These are phyloP conservation scores for Polylopha cassiicola DNA, from an alignment of 2,888 invertebrate genomes.

Conservation along the genomic window DNA sequence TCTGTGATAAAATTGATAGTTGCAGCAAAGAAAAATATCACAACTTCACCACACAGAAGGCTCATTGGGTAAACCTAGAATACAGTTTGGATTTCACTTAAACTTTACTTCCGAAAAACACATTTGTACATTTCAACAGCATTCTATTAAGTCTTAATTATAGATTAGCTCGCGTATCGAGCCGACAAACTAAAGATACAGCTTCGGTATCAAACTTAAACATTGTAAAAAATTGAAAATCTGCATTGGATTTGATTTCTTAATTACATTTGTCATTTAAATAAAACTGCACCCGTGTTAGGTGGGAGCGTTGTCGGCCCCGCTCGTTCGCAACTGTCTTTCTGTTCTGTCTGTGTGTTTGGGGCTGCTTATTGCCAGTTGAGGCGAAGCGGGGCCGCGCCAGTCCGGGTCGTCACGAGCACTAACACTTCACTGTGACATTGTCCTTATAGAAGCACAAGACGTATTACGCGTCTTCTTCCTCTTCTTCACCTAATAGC, in stretches of 20 bases:
- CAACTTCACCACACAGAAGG: slow-evolving; percentile 69
- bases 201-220: slow-evolving; percentile 69
- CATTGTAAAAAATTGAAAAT: slow-evolving; percentile 64
- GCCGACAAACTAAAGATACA: slow-evolving; percentile 61
- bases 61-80: slow-evolving; percentile 67
- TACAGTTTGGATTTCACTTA: slow-evolving; percentile 71
- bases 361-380: slow-evolving; percentile 49
- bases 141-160: slow-evolving; percentile 73
- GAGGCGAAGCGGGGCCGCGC: slow-evolving; percentile 71
- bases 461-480: slow-evolving; percentile 76
- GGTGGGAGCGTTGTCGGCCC: slow-evolving; percentile 71
- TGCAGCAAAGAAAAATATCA: slow-evolving; percentile 67
- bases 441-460: slow-evolving; percentile 71
- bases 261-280: slow-evolving; percentile 77
- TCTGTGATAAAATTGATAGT: slow-evolving; percentile 32
- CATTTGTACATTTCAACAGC: slow-evolving; percentile 77
- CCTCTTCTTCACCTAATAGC: slow-evolving; percentile 70
- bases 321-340: slow-evolving; percentile 69
- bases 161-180: slow-evolving; percentile 49
- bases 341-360: slow-evolving; percentile 32
- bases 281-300: slow-evolving; percentile 73
- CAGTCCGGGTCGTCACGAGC: slow-evolving; percentile 69
- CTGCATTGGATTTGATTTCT: slow-evolving; percentile 71
- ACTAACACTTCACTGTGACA: slow-evolving; percentile 78
- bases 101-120: slow-evolving; percentile 71